These are phyloP conservation scores for Mus musculus DNA, from an alignment of 2,113 vertebrate genomes.

Conservation along the genomic window GRCm39 chr16:38122501-38123000, in stretches of 20 bases:
- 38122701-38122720: not conserved
- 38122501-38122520: not conserved
- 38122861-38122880: not conserved
- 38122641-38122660: not conserved
- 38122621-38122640: not conserved
- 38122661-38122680: not conserved
- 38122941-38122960: not conserved
- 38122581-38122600: not conserved
- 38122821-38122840: not conserved
- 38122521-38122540: not conserved
- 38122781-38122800: not conserved
- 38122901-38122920: not conserved
- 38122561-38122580: not conserved
- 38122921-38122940: not conserved
- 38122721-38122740: not conserved
- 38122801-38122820: not conserved
- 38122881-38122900: not conserved
- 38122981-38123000: constrained; percentile 92
- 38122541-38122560: constrained; percentile 4
- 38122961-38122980: constrained; percentile 83
- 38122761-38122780: not conserved
- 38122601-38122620: not conserved
- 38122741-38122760: not conserved
- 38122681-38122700: not conserved
- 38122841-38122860: not conserved